Evolutionary conservation across 92 coral and sea anemone genomes (phyloP), one percentile per base, ranked within the genome.

Genomic region (Zoanthus sansibaricus): DNA sequence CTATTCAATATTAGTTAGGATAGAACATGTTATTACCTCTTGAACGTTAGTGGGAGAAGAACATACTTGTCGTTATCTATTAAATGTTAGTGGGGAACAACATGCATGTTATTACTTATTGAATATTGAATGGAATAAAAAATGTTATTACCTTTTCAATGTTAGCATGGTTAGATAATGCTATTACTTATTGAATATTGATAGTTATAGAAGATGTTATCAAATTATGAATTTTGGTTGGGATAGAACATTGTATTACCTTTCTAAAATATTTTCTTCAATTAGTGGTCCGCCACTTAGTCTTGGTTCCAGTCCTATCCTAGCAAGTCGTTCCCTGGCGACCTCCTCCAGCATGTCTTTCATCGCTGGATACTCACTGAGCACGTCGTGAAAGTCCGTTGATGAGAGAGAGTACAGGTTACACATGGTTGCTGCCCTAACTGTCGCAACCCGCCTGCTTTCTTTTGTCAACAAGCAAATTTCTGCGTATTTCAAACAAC

Each of bases 401-500:
- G 99, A 90, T 8, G 92, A 75, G 55, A 97, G 76, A 12, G 95
- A 91, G 89, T 97, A 97, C 85, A 97, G 88, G 49, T 95, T 95
- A 62, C 98, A 95, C 78, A 82, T 95, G 42, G 98, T 97, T 46
- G 99, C 99, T 13, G 99, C 99, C 56, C 99, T 92, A 32, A 95
- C 94, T 25, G 98, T 92, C 72, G 99, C 99, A 2, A 95, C 98
- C 11, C 99, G 92, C 15, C 99, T 95, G 1, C 94, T 94, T 68
- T 95, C 97, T 61, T 83, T 91, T 49, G 97, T 92, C 74, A 97
- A 91, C 45, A 97, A 87, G 67, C 98, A 97, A n/a, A 97, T 97
- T 90, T 97, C 99, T 97, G 82, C 49, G 67, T 33, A 21, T 25
- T n/a, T 16, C 4, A 37, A 20, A 3, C 1, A 7, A 67, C 9